These are phyloP conservation scores for Diaphora mendica DNA, from an alignment of 2,888 invertebrate genomes.

Conservation along the genomic window DNA sequence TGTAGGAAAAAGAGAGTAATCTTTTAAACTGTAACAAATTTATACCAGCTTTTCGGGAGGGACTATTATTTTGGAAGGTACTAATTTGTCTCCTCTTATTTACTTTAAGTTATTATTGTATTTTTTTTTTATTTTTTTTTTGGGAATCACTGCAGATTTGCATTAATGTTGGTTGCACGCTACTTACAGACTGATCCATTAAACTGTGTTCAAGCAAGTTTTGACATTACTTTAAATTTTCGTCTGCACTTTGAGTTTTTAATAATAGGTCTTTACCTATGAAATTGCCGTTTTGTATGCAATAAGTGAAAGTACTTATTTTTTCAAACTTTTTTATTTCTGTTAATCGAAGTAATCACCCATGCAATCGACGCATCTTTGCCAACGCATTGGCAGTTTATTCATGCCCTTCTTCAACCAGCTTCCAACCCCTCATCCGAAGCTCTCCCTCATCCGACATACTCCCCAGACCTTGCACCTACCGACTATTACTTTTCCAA, in stretches of 20 bases:
- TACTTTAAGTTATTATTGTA: background rate
- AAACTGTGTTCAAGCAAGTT: background rate
- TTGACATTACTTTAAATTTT: background rate
- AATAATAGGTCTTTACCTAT: too few species aligned
- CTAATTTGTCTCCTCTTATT: background rate
- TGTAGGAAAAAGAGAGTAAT: background rate
- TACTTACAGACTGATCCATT: background rate
- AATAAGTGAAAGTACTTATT: too few species aligned
- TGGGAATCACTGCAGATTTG: background rate
- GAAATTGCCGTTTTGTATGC: too few species aligned
- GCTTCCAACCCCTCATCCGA: too few species aligned
- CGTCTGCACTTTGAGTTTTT: background rate
- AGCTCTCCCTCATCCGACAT: too few species aligned
- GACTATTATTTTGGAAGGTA: background rate
- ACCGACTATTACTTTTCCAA: too few species aligned
- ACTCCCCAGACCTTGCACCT: too few species aligned
- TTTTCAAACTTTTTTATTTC: too few species aligned
- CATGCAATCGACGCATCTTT: too few species aligned
- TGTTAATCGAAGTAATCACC: too few species aligned
- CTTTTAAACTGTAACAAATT: background rate
- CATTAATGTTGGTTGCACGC: background rate
- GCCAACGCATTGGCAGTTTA: too few species aligned
- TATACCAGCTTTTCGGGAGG: background rate
- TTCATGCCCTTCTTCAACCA: too few species aligned
- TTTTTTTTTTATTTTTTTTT: background rate